Percentiles rank a stretch among this genome's conserved stretches.
phyloP scores from a whole-genome alignment of 1,140 invertebrate genomes.

The Delia radicum region DNA sequence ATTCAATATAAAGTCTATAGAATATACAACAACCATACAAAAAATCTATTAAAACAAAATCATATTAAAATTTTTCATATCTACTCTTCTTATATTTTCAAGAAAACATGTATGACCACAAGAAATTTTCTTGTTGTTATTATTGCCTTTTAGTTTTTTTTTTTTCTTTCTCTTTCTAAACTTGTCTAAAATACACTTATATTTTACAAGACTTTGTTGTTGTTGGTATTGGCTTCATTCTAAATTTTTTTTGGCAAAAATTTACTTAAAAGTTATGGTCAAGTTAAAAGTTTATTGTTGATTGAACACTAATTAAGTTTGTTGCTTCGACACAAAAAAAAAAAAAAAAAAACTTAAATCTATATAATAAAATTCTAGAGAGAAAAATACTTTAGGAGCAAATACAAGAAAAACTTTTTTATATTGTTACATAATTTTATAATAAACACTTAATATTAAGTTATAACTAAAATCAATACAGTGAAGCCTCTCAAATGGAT shows the following conservation, averaged over 20 bases:
- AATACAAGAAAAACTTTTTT: background rate
- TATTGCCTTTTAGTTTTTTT: too few species aligned
- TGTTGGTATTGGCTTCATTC: background rate
- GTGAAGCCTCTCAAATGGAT: too few species aligned
- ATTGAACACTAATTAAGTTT: conserved; percentile 24
- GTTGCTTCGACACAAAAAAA: conserved; percentile 7
- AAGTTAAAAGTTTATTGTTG: conserved; percentile 23
- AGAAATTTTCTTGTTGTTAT: background rate
- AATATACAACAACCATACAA: background rate
- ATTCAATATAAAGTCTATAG: background rate
- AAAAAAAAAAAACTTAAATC: background rate
- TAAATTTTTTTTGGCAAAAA: conserved; percentile 4
- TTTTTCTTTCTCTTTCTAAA: background rate
- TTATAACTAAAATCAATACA: too few species aligned
- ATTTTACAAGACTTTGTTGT: background rate
- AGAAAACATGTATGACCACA: conserved; percentile 4
- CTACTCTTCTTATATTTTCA: background rate
- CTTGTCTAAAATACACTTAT: background rate
- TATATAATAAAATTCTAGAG: background rate
- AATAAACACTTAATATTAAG: conserved; percentile 2
- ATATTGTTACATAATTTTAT: background rate
- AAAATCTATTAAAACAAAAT: conserved; percentile 20
- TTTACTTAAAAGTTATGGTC: conserved; percentile 20
- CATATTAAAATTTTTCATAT: conserved; percentile 4
- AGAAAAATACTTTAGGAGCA: background rate